phyloP scores from a whole-genome alignment of 2,797 vertebrate genomes.

The Naso thynnoides region DNA sequence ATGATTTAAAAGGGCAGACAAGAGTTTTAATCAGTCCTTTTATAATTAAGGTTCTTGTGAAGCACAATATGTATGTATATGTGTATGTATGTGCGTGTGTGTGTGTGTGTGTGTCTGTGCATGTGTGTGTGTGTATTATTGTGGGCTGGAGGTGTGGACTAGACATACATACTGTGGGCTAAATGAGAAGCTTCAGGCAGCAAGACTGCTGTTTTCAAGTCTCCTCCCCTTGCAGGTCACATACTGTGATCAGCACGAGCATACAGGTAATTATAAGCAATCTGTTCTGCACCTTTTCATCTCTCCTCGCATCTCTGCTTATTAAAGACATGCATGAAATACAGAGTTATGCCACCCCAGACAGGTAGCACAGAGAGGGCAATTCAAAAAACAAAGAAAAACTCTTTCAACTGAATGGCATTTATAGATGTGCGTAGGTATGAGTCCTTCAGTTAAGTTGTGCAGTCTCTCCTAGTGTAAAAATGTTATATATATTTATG shows the following conservation, averaged over 20 bases:
- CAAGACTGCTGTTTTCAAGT: slow-evolving; percentile 44
- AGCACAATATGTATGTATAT: too few relatives aligned
- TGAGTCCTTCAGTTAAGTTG: slow-evolving; percentile 5
- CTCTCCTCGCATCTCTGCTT: slow-evolving; percentile 15
- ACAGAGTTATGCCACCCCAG: too few relatives aligned
- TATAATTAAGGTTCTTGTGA: slow-evolving; percentile 46
- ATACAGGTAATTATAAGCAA: slow-evolving; percentile 58
- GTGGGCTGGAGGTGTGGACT: slow-evolving; percentile 9
- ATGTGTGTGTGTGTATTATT: not conserved
- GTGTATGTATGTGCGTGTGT: not conserved
- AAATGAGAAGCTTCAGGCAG: slow-evolving; percentile 53
- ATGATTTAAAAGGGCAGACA: slow-evolving; percentile 60
- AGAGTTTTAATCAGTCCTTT: slow-evolving; percentile 20
- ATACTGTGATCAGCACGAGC: slow-evolving; percentile 47
- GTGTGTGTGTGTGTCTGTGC: not conserved
- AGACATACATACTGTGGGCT: slow-evolving; percentile 9
- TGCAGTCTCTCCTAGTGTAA: not conserved
- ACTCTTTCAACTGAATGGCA: slow-evolving; percentile 19
- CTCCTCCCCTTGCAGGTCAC: slow-evolving; percentile 40
- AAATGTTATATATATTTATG: too few relatives aligned
- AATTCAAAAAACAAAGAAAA: too few relatives aligned
- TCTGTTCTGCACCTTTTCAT: slow-evolving; percentile 41
- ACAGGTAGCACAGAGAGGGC: too few relatives aligned
- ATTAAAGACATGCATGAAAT: slow-evolving; percentile 21
- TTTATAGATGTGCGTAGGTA: not conserved